phyloP scores from a whole-genome alignment of 1,140 invertebrate species.

The Hycleus phaleratus region DNA sequence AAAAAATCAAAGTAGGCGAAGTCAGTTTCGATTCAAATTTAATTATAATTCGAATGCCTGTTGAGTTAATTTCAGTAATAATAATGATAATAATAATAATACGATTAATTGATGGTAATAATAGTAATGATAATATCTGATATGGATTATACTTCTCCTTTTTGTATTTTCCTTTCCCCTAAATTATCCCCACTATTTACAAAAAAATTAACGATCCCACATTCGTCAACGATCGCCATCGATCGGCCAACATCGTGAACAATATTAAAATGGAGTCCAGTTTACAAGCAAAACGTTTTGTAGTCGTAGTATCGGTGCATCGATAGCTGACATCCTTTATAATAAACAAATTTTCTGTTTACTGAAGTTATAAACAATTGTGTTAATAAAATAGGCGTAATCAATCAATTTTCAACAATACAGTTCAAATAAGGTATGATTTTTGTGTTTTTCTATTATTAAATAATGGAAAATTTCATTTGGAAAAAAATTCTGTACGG shows the following conservation, averaged over 20 bases:
- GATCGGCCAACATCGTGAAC: slow-evolving; percentile 5
- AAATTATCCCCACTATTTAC: background rate
- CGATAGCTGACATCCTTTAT: background rate
- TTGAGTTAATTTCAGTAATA: no score
- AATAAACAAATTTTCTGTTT: background rate
- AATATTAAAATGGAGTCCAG: slow-evolving; percentile 31
- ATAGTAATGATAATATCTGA: no score
- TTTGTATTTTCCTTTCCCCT: background rate
- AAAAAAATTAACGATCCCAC: background rate
- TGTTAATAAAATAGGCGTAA: background rate
- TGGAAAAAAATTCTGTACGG: background rate
- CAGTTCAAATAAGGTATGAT: slow-evolving; percentile 11
- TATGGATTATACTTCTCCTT: no score
- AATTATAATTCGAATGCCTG: no score
- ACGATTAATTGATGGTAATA: no score
- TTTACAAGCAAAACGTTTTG: slow-evolving; percentile 29
- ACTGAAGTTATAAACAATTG: background rate
- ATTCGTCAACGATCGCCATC: slow-evolving; percentile 1
- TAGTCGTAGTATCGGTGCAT: slow-evolving; percentile 15
- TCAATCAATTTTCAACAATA: background rate
- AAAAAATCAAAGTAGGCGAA: no score
- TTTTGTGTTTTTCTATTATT: slow-evolving; percentile 15
- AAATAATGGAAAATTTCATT: background rate
- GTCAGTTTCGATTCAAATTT: no score
- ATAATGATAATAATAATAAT: no score